Evolutionary conservation across 2,888 invertebrate species (phyloP).

Genomic region (Athalia cordata): DNA sequence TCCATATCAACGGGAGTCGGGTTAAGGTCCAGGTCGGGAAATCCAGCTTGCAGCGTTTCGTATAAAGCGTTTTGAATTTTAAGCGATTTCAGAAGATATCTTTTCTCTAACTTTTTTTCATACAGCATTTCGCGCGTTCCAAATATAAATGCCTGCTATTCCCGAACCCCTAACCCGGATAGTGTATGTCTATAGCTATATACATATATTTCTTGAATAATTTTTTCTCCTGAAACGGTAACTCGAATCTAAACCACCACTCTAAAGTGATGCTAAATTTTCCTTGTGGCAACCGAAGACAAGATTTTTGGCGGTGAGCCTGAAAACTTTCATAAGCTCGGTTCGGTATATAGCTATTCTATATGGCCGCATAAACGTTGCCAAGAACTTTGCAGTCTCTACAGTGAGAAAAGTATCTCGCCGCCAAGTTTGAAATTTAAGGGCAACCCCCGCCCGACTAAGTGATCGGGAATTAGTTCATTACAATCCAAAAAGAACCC

Average conservation of each 20-base stretch:
- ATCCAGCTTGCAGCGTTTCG: slow-evolving; percentile 18
- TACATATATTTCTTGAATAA: slow-evolving; percentile 19
- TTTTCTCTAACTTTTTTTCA: slow-evolving; percentile 17
- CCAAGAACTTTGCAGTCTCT: slow-evolving; percentile 11
- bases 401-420: slow-evolving; percentile 4
- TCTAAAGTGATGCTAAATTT: slow-evolving; percentile 14
- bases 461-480: slow-evolving; percentile 22
- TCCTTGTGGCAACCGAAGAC: slow-evolving; percentile 19
- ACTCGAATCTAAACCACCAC: not conserved
- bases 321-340: slow-evolving; percentile 27
- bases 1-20: slow-evolving; percentile 43
- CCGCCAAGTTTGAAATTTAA: slow-evolving; percentile 12
- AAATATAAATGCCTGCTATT: slow-evolving; percentile 11
- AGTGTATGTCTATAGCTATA: not conserved
- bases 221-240: not conserved
- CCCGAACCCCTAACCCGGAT: not conserved
- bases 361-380: slow-evolving; percentile 1
- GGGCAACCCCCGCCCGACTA: not conserved
- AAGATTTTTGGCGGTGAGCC: slow-evolving; percentile 37
- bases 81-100: slow-evolving; percentile 35
- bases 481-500: slow-evolving; percentile 15
- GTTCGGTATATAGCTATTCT: slow-evolving; percentile 2
- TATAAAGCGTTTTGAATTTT: slow-evolving; percentile 35
- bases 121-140: slow-evolving; percentile 1
- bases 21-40: slow-evolving; percentile 36